Percentiles rank a stretch among this genome's conserved stretches.
Evolutionary conservation across 2,888 invertebrate genomes (phyloP).

Genomic region (Seira musarum): DNA sequence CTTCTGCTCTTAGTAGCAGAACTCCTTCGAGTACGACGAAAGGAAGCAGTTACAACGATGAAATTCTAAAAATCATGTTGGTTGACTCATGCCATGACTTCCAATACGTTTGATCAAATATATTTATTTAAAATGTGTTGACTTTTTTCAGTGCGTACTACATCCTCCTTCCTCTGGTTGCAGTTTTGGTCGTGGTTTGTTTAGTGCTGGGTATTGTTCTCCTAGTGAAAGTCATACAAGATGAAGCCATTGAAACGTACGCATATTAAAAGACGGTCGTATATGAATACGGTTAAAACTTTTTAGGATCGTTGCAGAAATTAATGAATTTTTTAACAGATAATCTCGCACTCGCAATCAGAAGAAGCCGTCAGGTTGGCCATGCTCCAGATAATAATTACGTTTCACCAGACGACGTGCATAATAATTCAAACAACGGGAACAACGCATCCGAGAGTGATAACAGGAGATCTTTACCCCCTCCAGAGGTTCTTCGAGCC

Average conservation of each 20-base stretch:
- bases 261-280: not conserved
- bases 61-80: no score
- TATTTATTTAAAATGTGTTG: no score
- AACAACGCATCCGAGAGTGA: conserved; percentile 1
- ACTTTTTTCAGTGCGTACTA: conserved; percentile 16
- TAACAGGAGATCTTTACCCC: conserved; percentile 44
- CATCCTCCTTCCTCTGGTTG: conserved; percentile 33
- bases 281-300: no score
- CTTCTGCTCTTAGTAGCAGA: no score
- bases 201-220: conserved; percentile 40
- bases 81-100: no score
- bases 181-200: conserved; percentile 32
- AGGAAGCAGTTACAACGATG: no score
- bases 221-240: conserved; percentile 46
- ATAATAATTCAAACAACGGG: no score
- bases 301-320: no score
- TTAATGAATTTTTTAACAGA: no score
- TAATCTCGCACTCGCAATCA: conserved; percentile 42
- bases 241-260: conserved; percentile 49
- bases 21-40: no score
- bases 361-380: conserved; percentile 30
- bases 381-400: conserved; percentile 49
- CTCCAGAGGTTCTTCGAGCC: conserved; percentile 36
- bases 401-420: conserved; percentile 38
- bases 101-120: no score